phyloP scores from a whole-genome alignment of 2,888 invertebrate genomes.

The Tinea trinotella region DNA sequence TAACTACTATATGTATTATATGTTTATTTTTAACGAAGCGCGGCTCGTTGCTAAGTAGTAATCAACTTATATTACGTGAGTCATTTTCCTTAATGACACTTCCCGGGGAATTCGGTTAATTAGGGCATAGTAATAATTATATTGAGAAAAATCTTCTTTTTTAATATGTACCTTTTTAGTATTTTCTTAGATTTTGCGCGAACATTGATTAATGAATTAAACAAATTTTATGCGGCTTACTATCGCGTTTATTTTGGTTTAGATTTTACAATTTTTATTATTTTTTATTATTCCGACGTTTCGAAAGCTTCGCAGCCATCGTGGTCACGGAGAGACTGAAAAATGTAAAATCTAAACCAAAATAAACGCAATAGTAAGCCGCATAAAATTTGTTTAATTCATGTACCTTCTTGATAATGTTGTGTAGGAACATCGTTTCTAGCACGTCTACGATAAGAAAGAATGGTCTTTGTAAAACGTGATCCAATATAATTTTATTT shows the following conservation, averaged over 20 bases:
- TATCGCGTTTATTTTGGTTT: no score
- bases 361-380: no score
- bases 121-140: neutral
- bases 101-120: neutral
- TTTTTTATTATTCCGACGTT: no score
- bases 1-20: slow-evolving; percentile 5
- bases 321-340: no score
- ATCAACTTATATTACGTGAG: neutral
- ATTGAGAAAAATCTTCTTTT: neutral
- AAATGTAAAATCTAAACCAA: no score
- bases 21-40: neutral
- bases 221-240: no score
- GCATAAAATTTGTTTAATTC: no score
- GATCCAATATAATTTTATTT: neutral
- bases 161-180: no score
- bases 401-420: neutral
- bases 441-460: neutral
- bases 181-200: no score
- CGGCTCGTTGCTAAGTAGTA: slow-evolving; percentile 10
- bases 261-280: no score
- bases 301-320: no score
- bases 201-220: no score
- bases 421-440: neutral
- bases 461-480: neutral
- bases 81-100: slow-evolving; percentile 1